phyloP scores from a whole-genome alignment of 1,140 invertebrate species.

The Artemia franciscana region DNA sequence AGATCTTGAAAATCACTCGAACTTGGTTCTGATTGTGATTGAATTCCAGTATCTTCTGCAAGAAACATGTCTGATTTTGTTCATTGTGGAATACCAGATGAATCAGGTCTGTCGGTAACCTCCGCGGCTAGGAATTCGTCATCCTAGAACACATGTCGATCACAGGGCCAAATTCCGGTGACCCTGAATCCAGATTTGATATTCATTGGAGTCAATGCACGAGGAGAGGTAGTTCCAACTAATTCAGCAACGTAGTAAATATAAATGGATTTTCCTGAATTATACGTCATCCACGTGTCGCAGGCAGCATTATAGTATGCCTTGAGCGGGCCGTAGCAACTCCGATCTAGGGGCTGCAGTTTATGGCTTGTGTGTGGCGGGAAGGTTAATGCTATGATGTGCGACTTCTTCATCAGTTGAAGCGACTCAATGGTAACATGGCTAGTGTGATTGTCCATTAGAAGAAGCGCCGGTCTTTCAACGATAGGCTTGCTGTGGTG shows the following conservation, averaged over 20 bases:
- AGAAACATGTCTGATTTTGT: background rate
- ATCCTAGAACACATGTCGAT: constrained; percentile 18
- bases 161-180: constrained; percentile 18
- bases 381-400: constrained; percentile 21
- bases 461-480: constrained; percentile 13
- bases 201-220: constrained; percentile 16
- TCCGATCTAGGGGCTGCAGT: constrained; percentile 24
- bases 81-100: too few species aligned
- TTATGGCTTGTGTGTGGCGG: constrained; percentile 23
- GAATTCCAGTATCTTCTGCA: background rate
- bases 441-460: constrained; percentile 19
- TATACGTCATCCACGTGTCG: constrained; percentile 1
- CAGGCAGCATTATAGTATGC: constrained; percentile 1
- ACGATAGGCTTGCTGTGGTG: constrained; percentile 15
- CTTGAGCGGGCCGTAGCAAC: constrained; percentile 23
- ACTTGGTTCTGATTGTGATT: background rate
- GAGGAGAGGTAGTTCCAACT: constrained; percentile 12
- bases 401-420: constrained; percentile 16
- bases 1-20: background rate
- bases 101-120: constrained; percentile 17
- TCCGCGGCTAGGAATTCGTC: constrained; percentile 17
- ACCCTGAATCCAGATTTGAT: constrained; percentile 16
- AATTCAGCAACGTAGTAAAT: constrained; percentile 18
- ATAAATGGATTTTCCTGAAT: constrained; percentile 15
- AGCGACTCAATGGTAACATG: constrained; percentile 12